Evolutionary conservation across 2,797 vertebrate genomes (phyloP).

Genomic region (Micrastur ruficollis): DNA sequence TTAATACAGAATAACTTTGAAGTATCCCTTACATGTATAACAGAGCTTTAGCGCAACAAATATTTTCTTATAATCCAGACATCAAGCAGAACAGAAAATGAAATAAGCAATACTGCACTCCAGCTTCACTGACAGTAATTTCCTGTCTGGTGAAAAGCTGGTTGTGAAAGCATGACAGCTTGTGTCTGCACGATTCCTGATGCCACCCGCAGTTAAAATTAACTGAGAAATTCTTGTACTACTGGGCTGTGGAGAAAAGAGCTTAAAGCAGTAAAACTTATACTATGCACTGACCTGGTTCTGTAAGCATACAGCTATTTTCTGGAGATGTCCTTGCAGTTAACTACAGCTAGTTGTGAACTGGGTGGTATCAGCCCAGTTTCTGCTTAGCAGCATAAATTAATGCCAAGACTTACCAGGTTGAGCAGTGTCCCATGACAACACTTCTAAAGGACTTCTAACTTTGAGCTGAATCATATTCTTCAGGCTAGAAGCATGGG

Average conservation of each 20-base stretch:
- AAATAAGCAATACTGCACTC: not conserved
- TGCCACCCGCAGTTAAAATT: not conserved
- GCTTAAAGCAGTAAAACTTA: not conserved
- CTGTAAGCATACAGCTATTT: not conserved
- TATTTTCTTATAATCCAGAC: constrained; percentile 16
- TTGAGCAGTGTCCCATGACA: not conserved
- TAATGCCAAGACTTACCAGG: not conserved
- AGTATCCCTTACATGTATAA: not conserved
- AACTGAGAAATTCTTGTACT: not conserved
- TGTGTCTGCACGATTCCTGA: not conserved
- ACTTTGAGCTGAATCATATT: constrained; percentile 28
- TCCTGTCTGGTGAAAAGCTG: not conserved
- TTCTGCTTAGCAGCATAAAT: not conserved
- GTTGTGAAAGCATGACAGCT: not conserved
- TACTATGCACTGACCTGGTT: not conserved
- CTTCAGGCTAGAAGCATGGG: constrained; percentile 23
- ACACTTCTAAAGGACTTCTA: not conserved
- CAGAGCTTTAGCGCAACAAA: not conserved
- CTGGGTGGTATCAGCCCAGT: not conserved
- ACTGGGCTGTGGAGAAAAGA: not conserved
- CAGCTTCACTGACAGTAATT: not conserved
- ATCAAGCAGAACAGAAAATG: not conserved
- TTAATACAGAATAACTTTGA: not conserved
- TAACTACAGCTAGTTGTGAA: not conserved
- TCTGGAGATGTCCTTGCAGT: not conserved